Evolutionary conservation across 2,797 vertebrate genomes (phyloP).

Genomic region (Siniperca undulata): DNA sequence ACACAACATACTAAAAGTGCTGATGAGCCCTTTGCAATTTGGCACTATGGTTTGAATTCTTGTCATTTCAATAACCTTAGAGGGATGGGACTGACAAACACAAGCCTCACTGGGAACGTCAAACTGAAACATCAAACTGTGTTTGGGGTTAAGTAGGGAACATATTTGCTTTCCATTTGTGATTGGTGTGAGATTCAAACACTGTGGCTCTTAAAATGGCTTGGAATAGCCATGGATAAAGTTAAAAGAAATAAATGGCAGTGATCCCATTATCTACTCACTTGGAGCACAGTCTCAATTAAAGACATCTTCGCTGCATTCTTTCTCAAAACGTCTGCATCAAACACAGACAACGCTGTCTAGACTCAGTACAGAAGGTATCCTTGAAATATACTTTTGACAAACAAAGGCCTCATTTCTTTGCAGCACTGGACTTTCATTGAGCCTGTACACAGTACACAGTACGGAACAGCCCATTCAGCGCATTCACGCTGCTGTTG

Average conservation of each 20-base stretch:
- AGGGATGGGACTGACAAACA: constrained; percentile 29
- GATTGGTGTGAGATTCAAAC: constrained; percentile 61
- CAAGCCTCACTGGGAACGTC: constrained; percentile 27
- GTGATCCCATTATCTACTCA: constrained; percentile 56
- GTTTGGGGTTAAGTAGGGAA: constrained; percentile 33
- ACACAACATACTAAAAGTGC: constrained; percentile 35
- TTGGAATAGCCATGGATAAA: constrained; percentile 50
- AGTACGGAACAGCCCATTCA: constrained; percentile 54
- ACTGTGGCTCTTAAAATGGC: constrained; percentile 31
- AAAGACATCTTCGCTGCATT: constrained; percentile 57
- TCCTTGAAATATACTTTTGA: constrained; percentile 58
- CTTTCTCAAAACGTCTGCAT: constrained; percentile 33
- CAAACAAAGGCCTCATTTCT: constrained; percentile 59
- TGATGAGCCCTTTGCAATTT: constrained; percentile 55
- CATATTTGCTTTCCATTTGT: constrained; percentile 47
- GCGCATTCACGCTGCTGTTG: constrained; percentile 61
- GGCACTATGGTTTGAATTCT: constrained; percentile 45
- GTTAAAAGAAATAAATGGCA: constrained; percentile 67
- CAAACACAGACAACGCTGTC: constrained; percentile 28
- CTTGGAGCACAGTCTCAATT: constrained; percentile 36
- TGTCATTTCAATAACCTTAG: constrained; percentile 36
- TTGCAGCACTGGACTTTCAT: constrained; percentile 37
- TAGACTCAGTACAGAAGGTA: constrained; percentile 35
- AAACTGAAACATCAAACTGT: constrained; percentile 17
- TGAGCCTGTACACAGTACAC: constrained; percentile 23